Evolutionary conservation across 2,113 vertebrate genomes (phyloP).

Genomic region (Rhinolophus sinicus): DNA sequence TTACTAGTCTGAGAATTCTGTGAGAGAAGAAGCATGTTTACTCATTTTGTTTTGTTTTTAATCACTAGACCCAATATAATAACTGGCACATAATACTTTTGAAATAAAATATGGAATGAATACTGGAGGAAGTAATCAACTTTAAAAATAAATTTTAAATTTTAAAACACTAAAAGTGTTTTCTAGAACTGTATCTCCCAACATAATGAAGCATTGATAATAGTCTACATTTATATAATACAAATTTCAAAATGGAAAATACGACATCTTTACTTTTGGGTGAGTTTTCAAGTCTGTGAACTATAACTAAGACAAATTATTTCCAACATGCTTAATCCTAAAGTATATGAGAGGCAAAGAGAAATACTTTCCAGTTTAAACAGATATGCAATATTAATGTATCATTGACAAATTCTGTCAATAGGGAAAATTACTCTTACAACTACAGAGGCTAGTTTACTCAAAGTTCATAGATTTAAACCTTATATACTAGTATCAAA

Average conservation of each 20-base stretch:
- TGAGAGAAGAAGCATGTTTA: not conserved
- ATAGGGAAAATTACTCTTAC: slow-evolving; percentile 36
- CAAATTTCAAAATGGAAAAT: slow-evolving; percentile 64
- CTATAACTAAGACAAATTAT: slow-evolving; percentile 44
- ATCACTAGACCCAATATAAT: not conserved
- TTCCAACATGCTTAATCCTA: slow-evolving; percentile 50
- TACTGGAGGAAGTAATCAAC: not conserved
- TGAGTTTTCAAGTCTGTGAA: slow-evolving; percentile 52
- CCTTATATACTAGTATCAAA: not conserved
- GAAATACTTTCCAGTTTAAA: slow-evolving; percentile 62
- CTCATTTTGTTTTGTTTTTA: not conserved
- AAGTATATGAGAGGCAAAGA: slow-evolving; percentile 48
- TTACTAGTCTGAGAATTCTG: not conserved
- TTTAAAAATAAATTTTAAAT: slow-evolving; percentile 20
- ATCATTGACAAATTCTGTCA: slow-evolving; percentile 33
- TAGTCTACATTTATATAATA: not conserved
- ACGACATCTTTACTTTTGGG: slow-evolving; percentile 41
- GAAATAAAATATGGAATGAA: slow-evolving; percentile 29
- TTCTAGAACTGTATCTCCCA: not conserved
- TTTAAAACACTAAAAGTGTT: not conserved
- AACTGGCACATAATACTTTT: not conserved
- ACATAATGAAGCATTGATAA: not conserved
- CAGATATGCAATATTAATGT: slow-evolving; percentile 20
- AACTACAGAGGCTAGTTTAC: slow-evolving; percentile 29
- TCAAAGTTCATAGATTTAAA: slow-evolving; percentile 62